phyloP scores from a whole-genome alignment of 2,113 vertebrate species.

The Parus major region DNA sequence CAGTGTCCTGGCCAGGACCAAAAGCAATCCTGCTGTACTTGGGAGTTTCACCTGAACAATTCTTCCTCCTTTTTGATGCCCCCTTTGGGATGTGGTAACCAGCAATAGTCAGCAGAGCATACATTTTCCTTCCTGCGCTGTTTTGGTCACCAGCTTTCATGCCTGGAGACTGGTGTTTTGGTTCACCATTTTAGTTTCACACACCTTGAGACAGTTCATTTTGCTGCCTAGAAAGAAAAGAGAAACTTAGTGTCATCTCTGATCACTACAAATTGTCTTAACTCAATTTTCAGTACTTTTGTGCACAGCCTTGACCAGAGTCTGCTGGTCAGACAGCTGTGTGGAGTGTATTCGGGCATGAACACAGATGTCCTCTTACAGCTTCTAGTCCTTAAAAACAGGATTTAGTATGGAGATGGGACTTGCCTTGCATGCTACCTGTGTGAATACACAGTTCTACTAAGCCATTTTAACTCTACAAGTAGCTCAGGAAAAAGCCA shows the following conservation, averaged over 20 bases:
- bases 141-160: neutral
- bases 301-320: neutral
- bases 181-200: neutral
- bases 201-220: neutral
- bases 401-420: neutral
- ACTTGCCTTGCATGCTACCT: neutral
- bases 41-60: neutral
- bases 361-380: neutral
- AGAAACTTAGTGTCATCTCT: neutral
- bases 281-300: neutral
- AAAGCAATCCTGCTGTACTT: neutral
- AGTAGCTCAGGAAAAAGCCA: neutral
- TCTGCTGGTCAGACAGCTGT: neutral
- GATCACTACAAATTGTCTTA: neutral
- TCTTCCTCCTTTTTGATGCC: neutral
- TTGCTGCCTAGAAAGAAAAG: neutral
- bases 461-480: neutral
- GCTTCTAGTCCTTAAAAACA: neutral
- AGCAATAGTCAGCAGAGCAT: neutral
- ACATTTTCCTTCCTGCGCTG: neutral
- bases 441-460: neutral
- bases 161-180: neutral
- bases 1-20: neutral
- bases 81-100: neutral
- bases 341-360: neutral